Base-by-base conservation (phyloP, 1,140 invertebrate genomes). In the Hypothenemus hampei region DNA sequence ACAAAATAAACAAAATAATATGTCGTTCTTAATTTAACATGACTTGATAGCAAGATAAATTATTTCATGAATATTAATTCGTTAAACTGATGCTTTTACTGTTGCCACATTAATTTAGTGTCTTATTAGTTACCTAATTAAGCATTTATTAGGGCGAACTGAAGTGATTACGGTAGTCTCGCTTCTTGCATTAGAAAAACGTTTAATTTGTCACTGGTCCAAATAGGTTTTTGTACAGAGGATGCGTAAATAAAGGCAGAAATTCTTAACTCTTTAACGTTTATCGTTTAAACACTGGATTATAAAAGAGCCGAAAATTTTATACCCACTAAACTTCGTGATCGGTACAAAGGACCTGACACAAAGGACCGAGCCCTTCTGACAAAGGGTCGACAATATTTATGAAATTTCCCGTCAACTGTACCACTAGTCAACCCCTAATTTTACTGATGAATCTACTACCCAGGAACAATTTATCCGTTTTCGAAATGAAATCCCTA, bases 391-490 rank as follows among this genome's bases (percentile, higher is more conserved):
- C 44, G 44, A 46, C 44, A 46, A 46, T 46, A 46, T 46, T 46
- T 46, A 46, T 46, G 44, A 46, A 46, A 46, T 46, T 46, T 46
- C 44, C 44, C 44, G 44, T 46, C 23, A 46, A 46, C 44, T 46
- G 44, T 46, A 46, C 44, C 44, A 15, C 44, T 46, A 46, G 44
- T 46, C 44, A 46, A 46, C 44, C 44, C 44, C 44, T 46, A 46
- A 46, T 46, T 46, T 33, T 46, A 18, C 44, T 46, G 44, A 46
- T 46, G 44, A 46, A 46, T 46, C 44, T 24, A 46, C 44, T 46
- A 19, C 24, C 24, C n/a, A 33, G n/a, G 26, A 46, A 46, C 33
- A 33, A 29, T n/a, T n/a, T n/a, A n/a, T n/a, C n/a, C 8, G 24
- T 19, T 18, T 46, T 33, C 15, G 39, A 4, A 40, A 19, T 40